Base-by-base conservation (phyloP, 2,888 invertebrate genomes). In the Apocheima hispidaria region DNA sequence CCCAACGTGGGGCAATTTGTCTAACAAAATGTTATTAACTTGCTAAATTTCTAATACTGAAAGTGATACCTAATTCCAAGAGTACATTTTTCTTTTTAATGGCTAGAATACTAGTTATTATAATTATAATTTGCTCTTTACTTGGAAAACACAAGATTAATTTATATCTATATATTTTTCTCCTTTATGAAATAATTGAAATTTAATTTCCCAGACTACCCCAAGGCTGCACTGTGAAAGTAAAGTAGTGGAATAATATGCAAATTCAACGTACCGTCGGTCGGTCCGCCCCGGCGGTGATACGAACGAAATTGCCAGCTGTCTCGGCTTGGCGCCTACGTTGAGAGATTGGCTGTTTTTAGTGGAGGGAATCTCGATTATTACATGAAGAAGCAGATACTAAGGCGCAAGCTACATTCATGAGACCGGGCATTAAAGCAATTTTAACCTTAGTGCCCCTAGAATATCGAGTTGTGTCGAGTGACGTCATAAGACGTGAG, bases 281-380 rank as follows among this genome's bases (percentile, higher is more conserved):
- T 5, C 53, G 41, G 23, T 4, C 21, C 23, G 35, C 23, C 44
- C n/a, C 23, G 33, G 20, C 12, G 33, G 23, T 38, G 41, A 48
- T 53, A 43, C 57, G 40, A 44, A 46, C 38, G 52, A 48, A 49
- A 63, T 60, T 63, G 59, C 59, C 56, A 55, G 56, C 51, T 55
- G 55, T 60, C 63, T 60, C 48, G 16, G 20, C 20, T 20, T 49
- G 49, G 18, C 21, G 12, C 36, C 44, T 28, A 28, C 28, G 16
- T 14, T 30, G 40, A 28, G 51, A 51, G 51, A 51, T 51, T 41
- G 51, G 40, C 38, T 28, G 51, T n/a, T 23, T 23, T 16, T 44
- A 26, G 16, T 44, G 9, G 10, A 18, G 14, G n/a, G 23, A 44
- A 46, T 33, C 18, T 30, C 0, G 46, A 46, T 20, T 43, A 44